Evolutionary conservation across 2,888 invertebrate genomes (phyloP), one percentile per base, ranked within the genome.

Genomic region (Spodoptera picta): DNA sequence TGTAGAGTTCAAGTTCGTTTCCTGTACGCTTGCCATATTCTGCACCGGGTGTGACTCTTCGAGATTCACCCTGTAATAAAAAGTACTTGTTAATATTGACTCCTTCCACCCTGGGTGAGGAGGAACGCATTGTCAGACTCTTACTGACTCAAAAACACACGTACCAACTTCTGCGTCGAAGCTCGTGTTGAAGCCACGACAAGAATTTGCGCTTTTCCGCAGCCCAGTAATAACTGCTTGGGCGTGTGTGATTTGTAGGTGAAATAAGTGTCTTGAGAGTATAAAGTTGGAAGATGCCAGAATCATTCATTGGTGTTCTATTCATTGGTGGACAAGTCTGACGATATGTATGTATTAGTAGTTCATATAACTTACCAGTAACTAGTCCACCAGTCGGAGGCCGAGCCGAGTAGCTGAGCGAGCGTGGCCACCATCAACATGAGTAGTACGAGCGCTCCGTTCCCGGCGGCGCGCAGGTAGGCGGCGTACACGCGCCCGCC

Each of bases 301-400:
- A n/a, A n/a, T n/a, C n/a, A n/a, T n/a, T n/a, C n/a, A n/a, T n/a
- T n/a, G n/a, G n/a, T n/a, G n/a, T n/a, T n/a, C n/a, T n/a, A n/a
- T n/a, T n/a, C n/a, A n/a, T n/a, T n/a, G n/a, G n/a, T n/a, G 19
- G 19, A 19, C 19, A 19, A 19, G 19, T 19, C 19, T 2, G 2
- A 1, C 19, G 19, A 19, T 19, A 19, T 19, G 19, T 19, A 19
- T 5, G 27, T 27, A 9, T 27, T n/a, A n/a, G 41, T 9, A 49
- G 27, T 19, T 19, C 19, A 27, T 27, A 5, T 27, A 3, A 27
- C 27, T 3, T 81, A 96, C 98, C 97, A 98, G 83, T 95, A 96
- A 6, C 97, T 96, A 7, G 98, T 95, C 94, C 97, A 98, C 91
- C 96, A 97, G 87, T 98, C 98, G 0, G 96, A 96, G 6, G 95